Percentiles rank a stretch among this genome's conserved stretches.
These are phyloP conservation scores for Lepilemur ruficaudatus DNA, from an alignment of 2,797 vertebrate species.

Conservation along the genomic window DNA sequence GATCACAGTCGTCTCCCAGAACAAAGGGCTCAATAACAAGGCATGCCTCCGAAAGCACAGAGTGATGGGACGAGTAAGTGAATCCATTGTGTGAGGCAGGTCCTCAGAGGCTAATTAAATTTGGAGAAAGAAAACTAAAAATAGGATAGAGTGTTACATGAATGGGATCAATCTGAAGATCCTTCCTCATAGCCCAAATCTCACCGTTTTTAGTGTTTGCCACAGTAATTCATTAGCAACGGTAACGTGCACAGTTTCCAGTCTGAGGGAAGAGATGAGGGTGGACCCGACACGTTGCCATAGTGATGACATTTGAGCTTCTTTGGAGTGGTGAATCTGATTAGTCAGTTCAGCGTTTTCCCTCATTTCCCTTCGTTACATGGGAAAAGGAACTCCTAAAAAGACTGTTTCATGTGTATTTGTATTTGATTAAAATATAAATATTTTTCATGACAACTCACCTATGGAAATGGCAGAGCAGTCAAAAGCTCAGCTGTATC, in stretches of 20 bases:
- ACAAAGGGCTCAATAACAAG: conserved; percentile 42
- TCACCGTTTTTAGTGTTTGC: conserved; percentile 28
- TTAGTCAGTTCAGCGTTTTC: conserved; percentile 53
- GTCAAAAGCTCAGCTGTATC: neutral
- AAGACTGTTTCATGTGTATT: neutral
- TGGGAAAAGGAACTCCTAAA: conserved; percentile 16
- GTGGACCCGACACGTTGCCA: conserved; percentile 66
- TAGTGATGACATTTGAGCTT: conserved; percentile 75
- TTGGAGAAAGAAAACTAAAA: conserved; percentile 15
- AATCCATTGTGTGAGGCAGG: neutral
- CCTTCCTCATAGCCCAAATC: neutral
- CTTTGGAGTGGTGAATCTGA: conserved; percentile 62
- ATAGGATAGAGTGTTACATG: neutral
- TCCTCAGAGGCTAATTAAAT: conserved; percentile 42
- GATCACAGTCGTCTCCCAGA: conserved; percentile 11
- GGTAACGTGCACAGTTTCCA: neutral
- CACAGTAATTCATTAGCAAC: conserved; percentile 6
- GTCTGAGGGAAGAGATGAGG: conserved; percentile 11
- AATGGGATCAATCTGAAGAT: neutral
- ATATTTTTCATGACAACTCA: conserved; percentile 23
- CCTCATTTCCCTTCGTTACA: conserved; percentile 48
- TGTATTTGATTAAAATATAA: conserved; percentile 50
- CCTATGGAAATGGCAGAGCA: neutral
- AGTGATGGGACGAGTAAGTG: neutral
- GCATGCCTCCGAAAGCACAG: neutral